These are phyloP conservation scores for Artibeus lituratus DNA, from an alignment of 2,797 vertebrate species.

Conservation along the genomic window DNA sequence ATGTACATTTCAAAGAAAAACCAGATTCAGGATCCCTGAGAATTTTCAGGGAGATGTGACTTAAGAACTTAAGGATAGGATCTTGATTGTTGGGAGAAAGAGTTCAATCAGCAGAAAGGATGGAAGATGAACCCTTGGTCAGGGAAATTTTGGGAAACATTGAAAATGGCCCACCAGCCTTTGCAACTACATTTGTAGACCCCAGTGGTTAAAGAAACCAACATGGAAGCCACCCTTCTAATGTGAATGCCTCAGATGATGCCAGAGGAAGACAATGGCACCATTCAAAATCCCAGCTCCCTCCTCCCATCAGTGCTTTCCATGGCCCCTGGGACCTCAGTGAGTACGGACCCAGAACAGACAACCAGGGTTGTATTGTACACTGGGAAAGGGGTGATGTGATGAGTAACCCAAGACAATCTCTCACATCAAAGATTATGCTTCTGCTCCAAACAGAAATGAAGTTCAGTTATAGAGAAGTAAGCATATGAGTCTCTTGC, in stretches of 20 bases:
- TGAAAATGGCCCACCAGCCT: neutral
- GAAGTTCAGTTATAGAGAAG: neutral
- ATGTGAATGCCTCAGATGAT: neutral
- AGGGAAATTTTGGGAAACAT: neutral
- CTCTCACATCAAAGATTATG: neutral
- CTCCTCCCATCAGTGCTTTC: neutral
- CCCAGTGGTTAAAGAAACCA: neutral
- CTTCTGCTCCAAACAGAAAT: neutral
- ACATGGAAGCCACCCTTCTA: neutral
- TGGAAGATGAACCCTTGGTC: neutral
- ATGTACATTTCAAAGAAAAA: constrained; percentile 51
- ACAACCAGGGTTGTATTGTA: accelerated
- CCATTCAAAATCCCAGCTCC: neutral
- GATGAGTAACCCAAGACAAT: neutral
- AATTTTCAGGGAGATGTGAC: neutral
- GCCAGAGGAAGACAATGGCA: neutral
- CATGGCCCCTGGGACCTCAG: neutral
- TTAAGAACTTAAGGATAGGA: neutral
- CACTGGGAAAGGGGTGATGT: too few relatives aligned
- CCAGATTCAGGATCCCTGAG: neutral
- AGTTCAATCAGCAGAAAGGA: neutral
- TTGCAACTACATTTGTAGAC: neutral
- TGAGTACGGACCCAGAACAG: neutral
- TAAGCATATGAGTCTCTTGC: neutral
- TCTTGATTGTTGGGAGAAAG: neutral